Evolutionary conservation across 1,140 invertebrate species (phyloP).

Genomic region (Drosophila varians): DNA sequence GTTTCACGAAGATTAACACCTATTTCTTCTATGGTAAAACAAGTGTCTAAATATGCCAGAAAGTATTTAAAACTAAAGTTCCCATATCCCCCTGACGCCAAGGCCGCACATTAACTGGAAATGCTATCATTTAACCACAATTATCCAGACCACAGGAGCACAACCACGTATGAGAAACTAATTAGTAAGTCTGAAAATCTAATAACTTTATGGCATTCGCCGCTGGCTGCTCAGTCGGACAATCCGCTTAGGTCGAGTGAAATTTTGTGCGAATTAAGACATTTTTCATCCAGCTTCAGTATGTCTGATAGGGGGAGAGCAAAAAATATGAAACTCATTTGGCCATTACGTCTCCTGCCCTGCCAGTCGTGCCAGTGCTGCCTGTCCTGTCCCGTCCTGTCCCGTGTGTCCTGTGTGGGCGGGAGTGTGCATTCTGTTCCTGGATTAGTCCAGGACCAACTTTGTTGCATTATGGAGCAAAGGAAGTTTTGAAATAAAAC

Average conservation of each 20-base stretch:
- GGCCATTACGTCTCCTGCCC: constrained; percentile 10
- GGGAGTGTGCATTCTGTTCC: neutral
- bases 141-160: constrained; percentile 24
- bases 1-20: too few species aligned
- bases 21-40: too few species aligned
- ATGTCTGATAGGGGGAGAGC: constrained; percentile 11
- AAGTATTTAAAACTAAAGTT: neutral
- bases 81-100: neutral
- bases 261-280: constrained; percentile 70
- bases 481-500: constrained; percentile 39
- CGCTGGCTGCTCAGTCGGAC: constrained; percentile 19
- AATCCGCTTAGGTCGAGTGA: constrained; percentile 60
- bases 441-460: constrained; percentile 35
- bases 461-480: constrained; percentile 65
- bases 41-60: too few species aligned
- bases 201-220: constrained; percentile 50
- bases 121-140: constrained; percentile 22
- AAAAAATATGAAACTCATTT: constrained; percentile 42
- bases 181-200: constrained; percentile 43
- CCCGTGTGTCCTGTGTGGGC: too few species aligned
- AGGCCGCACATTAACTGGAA: neutral
- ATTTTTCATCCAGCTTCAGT: constrained; percentile 45
- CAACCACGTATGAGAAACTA: constrained; percentile 52
- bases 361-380: too few species aligned
- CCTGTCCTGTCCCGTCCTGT: too few species aligned